Conservation (phyloP, 2,113 vertebrate species). For the Varanus komodoensis region DNA sequence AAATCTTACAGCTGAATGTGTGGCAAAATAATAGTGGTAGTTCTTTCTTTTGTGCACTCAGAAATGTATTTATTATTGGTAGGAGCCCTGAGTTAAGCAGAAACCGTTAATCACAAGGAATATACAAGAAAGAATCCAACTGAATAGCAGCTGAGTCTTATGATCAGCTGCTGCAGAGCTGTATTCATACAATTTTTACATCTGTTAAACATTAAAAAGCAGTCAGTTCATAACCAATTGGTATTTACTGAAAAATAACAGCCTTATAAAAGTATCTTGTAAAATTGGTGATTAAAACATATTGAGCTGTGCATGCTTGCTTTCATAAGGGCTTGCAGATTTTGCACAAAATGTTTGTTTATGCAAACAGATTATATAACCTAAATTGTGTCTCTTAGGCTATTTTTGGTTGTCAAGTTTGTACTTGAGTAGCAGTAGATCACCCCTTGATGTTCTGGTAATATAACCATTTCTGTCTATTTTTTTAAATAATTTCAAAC, state of each 20-base stretch:
- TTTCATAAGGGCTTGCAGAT: conserved; percentile 27
- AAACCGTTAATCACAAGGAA: conserved; percentile 5
- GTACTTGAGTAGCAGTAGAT: not conserved
- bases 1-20: not conserved
- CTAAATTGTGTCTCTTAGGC: not conserved
- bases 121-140: conserved; percentile 5
- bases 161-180: conserved; percentile 28
- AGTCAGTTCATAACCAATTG: conserved; percentile 11
- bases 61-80: conserved; percentile 4
- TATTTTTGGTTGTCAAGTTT: not conserved
- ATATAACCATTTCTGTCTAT: not conserved
- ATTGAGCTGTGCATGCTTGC: conserved; percentile 28
- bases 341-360: conserved; percentile 23
- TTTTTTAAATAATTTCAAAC: not conserved
- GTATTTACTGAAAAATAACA: conserved; percentile 22
- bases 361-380: not conserved
- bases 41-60: not conserved
- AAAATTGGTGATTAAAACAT: conserved; percentile 45
- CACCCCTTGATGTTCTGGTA: not conserved
- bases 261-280: conserved; percentile 40
- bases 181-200: conserved; percentile 23
- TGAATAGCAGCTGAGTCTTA: conserved; percentile 19
- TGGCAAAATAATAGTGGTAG: not conserved
- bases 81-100: not conserved
- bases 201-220: conserved; percentile 18